Evolutionary conservation across 2,888 invertebrate genomes (phyloP).

Genomic region (Balanococcus diminutus): DNA sequence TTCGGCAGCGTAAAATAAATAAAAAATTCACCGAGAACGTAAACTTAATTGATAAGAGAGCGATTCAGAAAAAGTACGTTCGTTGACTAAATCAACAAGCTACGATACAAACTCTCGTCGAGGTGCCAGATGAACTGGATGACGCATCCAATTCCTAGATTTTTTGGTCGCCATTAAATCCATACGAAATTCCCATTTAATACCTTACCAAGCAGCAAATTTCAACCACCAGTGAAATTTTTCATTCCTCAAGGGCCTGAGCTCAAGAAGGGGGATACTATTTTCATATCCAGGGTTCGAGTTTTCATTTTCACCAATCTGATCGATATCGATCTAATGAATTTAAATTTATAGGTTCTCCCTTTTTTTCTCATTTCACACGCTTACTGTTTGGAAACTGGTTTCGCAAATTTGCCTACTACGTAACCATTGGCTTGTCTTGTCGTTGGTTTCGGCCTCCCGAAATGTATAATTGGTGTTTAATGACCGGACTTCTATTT

Average conservation of each 20-base stretch:
- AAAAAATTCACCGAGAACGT: not conserved
- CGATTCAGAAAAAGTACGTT: conserved; percentile 26
- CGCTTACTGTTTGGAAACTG: conserved; percentile 31
- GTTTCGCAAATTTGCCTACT: conserved; percentile 1
- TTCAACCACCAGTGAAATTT: not conserved
- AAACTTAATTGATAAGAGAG: not conserved
- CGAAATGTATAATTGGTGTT: conserved; percentile 18
- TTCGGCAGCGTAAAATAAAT: not conserved
- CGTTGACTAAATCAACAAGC: conserved; percentile 51
- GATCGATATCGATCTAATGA: not conserved
- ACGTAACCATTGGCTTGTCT: conserved; percentile 11
- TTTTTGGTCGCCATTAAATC: conserved; percentile 44
- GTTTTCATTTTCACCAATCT: not conserved
- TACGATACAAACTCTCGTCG: conserved; percentile 48
- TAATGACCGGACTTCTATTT: not conserved
- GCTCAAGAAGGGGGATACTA: not conserved
- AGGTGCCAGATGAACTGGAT: conserved; percentile 52
- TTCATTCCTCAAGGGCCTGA: not conserved
- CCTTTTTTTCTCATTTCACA: not conserved
- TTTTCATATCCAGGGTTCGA: not conserved
- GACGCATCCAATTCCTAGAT: conserved; percentile 51
- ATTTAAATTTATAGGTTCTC: not conserved
- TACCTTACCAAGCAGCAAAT: not conserved
- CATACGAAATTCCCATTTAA: conserved; percentile 6
- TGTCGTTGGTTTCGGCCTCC: conserved; percentile 34